Evolutionary conservation across 1,140 invertebrate species (phyloP), one percentile per base, ranked within the genome.

Genomic region (Drosophila subpulchrella): DNA sequence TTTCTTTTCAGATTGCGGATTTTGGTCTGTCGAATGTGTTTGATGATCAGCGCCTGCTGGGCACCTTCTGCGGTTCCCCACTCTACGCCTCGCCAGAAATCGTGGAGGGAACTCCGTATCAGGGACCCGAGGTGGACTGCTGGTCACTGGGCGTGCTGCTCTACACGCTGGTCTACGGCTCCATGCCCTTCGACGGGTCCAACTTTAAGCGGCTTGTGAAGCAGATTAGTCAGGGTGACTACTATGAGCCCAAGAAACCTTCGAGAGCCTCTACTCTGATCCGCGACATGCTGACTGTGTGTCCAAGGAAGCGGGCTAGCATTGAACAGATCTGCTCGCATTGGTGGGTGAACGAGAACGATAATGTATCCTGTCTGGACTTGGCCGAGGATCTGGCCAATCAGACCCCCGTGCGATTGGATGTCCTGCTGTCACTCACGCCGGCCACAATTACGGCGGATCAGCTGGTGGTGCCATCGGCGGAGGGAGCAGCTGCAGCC

Each of bases 21-120:
- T 99, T 99, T 94, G 99, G 99, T 70, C 93, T 99, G 27, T 99
- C 98, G 34, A 99, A 99, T 93, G 98, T 99, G 61, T 99, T 99
- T 91, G 97, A 97, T 93, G 97, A 98, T 81, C 95, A 96, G 67
- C 94, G 96, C 39, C 92, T 99, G 44, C 92, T 99, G 66, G 96
- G 95, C 60, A 99, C 99, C 32, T 99, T 99, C 93, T 99, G 99
- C 93, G 99, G 99, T 6, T 98, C 97, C 91, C 98, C 99, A 1
- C 92, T 99, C 7, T 99, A 99, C 92, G 98, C 98, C 12, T 99
- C 98, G 50, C 99, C 99, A 0, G 99, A 99, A 94, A 99, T 99
- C 75, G 98, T 99, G 10, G 98, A 98, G 93, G 99, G 98, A 63
- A 98, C 96, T 17, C 98, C 98, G 1, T 99, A 99, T 91, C 96